phyloP scores from a whole-genome alignment of 2,888 invertebrate genomes.

The Embidobia sp. region DNA sequence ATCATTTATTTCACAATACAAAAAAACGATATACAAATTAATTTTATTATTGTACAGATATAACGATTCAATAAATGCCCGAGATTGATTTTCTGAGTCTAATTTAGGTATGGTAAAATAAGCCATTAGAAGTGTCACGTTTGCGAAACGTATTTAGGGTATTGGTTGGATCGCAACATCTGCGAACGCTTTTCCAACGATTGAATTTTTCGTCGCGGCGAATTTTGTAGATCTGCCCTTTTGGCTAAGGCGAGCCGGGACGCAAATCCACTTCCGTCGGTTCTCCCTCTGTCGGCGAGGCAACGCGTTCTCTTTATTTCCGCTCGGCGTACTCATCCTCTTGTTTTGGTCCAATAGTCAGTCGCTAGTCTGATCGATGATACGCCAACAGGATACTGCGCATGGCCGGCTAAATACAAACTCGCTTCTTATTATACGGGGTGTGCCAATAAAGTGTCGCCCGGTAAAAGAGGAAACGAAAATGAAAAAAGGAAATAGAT shows the following conservation, averaged over 20 bases:
- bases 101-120: conserved; percentile 19
- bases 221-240: conserved; percentile 16
- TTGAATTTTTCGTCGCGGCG: conserved; percentile 38
- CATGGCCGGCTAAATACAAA: conserved; percentile 79
- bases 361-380: conserved; percentile 81
- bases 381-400: conserved; percentile 80
- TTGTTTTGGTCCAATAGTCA: conserved; percentile 81
- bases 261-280: conserved; percentile 63
- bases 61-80: no score
- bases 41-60: no score
- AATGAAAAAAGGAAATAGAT: no score
- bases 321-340: conserved; percentile 76
- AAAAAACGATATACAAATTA: no score
- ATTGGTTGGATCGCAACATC: conserved; percentile 51
- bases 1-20: no score
- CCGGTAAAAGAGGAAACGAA: conserved; percentile 54
- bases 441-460: conserved; percentile 74
- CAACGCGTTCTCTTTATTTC: conserved; percentile 72
- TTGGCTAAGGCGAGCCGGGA: conserved; percentile 4
- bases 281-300: conserved; percentile 60
- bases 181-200: conserved; percentile 38
- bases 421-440: conserved; percentile 79
- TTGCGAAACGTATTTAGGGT: conserved; percentile 26
- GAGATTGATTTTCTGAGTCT: background rate
- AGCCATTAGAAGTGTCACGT: conserved; percentile 24